Conservation (phyloP, 2,888 invertebrate species). For the Notodonta dromedarius region DNA sequence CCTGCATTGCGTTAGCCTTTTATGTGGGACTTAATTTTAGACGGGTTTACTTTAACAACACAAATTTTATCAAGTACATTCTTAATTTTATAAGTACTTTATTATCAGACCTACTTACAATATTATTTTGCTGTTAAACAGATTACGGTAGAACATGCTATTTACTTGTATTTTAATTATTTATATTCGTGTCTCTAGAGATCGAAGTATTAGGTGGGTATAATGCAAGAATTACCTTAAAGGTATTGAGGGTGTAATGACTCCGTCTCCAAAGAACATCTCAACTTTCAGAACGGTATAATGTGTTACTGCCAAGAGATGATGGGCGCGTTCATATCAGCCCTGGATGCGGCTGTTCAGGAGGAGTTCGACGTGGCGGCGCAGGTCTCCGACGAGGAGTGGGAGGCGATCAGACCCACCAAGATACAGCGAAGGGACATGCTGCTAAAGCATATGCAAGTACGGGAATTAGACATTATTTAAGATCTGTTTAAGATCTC, state of each 20-base stretch:
- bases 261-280: not conserved
- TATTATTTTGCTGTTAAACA: too few relatives aligned
- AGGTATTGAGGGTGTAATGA: not conserved
- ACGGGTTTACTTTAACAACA: too few relatives aligned
- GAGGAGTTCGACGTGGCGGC: constrained; percentile 89
- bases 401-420: constrained; percentile 90
- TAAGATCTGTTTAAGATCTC: too few relatives aligned
- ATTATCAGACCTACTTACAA: too few relatives aligned
- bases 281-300: constrained; percentile 83
- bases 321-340: constrained; percentile 86
- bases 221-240: too few relatives aligned
- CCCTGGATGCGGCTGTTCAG: constrained; percentile 87
- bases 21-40: not conserved
- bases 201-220: too few relatives aligned
- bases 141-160: too few relatives aligned
- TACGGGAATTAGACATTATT: constrained; percentile 43
- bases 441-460: constrained; percentile 87
- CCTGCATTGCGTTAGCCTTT: constrained; percentile 15
- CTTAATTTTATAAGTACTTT: too few relatives aligned
- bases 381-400: constrained; percentile 93
- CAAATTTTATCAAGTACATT: too few relatives aligned
- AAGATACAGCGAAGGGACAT: constrained; percentile 87
- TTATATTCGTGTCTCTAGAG: too few relatives aligned
- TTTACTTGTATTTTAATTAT: too few relatives aligned
- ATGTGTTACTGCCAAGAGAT: constrained; percentile 89